These are phyloP conservation scores for Drosophila kohkoa DNA, from an alignment of 1,140 invertebrate genomes.

Conservation along the genomic window DNA sequence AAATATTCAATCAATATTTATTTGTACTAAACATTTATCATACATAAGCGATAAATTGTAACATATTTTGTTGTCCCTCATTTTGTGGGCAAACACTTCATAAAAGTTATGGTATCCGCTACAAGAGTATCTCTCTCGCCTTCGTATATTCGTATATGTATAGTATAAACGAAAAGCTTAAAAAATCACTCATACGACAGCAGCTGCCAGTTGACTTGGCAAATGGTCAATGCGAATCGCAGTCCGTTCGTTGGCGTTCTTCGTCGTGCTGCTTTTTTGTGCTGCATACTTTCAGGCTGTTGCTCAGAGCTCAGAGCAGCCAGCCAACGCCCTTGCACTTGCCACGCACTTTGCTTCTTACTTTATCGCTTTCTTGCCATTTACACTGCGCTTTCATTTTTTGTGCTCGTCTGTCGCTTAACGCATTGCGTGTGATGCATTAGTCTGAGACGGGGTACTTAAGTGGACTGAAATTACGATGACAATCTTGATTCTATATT, in stretches of 20 bases:
- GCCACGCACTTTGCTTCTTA: conserved; percentile 41
- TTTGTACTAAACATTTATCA: neutral
- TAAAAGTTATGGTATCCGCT: conserved; percentile 7
- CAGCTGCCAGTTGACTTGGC: conserved; percentile 60
- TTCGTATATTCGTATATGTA: no score
- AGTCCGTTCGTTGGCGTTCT: neutral
- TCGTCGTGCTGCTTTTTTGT: conserved; percentile 13
- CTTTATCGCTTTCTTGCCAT: conserved; percentile 11
- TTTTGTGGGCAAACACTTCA: neutral
- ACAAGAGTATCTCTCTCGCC: neutral
- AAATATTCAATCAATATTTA: conserved; percentile 9
- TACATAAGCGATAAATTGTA: neutral
- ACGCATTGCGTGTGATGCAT: conserved; percentile 50
- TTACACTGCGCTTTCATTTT: neutral
- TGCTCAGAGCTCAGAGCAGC: conserved; percentile 36
- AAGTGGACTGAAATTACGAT: neutral
- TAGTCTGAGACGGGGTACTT: neutral
- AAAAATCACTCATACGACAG: conserved; percentile 53
- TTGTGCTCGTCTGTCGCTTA: conserved; percentile 32
- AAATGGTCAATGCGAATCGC: conserved; percentile 59
- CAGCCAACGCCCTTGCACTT: conserved; percentile 62
- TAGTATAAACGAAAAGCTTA: neutral
- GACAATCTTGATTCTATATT: neutral
- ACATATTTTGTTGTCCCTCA: neutral
- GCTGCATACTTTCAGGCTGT: conserved; percentile 67